These are phyloP conservation scores for Ctenodactylus gundi DNA, from an alignment of 2,113 vertebrate genomes.

Conservation along the genomic window DNA sequence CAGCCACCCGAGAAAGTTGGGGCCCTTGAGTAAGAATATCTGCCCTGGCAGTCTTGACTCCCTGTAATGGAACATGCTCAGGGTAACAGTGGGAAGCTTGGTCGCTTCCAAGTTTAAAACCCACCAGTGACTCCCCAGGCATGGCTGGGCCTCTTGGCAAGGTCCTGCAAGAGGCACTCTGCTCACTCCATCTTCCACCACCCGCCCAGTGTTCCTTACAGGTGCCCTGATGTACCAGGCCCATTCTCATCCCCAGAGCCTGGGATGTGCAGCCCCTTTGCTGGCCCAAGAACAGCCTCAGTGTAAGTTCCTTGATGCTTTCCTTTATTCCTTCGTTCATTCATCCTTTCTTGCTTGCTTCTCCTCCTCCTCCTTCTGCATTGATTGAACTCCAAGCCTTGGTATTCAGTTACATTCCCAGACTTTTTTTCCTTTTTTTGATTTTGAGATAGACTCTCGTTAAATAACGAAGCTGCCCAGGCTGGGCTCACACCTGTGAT, in stretches of 20 bases:
- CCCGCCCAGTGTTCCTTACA: too few species aligned
- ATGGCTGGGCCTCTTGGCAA: neutral
- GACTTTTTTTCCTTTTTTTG: too few species aligned
- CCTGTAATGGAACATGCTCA: neutral
- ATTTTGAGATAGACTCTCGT: too few species aligned
- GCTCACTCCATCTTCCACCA: too few species aligned
- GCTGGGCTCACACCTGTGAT: too few species aligned
- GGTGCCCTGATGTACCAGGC: neutral
- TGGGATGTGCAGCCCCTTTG: accelerated
- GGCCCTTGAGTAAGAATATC: neutral
- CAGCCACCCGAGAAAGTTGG: neutral
- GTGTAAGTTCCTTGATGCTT: neutral
- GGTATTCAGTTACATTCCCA: too few species aligned
- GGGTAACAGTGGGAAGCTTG: neutral
- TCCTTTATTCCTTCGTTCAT: too few species aligned
- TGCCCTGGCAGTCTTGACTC: neutral
- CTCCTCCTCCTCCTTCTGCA: too few species aligned
- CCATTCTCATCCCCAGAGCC: neutral
- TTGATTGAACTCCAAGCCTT: too few species aligned
- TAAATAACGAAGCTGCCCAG: too few species aligned
- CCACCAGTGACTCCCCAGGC: neutral
- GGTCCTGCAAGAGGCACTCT: too few species aligned
- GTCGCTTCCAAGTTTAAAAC: neutral
- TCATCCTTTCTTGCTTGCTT: too few species aligned
- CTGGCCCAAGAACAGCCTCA: neutral